These are phyloP conservation scores for Panulirus ornatus DNA, from an alignment of 1,140 invertebrate species.

Conservation along the genomic window DNA sequence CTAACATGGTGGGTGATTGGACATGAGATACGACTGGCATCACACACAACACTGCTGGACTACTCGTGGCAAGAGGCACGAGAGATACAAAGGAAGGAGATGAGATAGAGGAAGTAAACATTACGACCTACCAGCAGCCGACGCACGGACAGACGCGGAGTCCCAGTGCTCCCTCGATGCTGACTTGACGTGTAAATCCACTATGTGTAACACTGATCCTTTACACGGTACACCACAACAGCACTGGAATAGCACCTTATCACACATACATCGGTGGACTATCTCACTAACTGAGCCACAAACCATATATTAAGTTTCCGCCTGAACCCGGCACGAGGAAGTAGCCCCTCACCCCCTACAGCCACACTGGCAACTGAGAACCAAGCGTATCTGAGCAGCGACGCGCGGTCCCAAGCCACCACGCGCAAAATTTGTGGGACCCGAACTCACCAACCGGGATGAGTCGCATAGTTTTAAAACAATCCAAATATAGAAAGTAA, in stretches of 20 bases:
- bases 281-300: slow-evolving; percentile 56
- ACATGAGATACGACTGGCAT: neutral
- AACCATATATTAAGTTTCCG: slow-evolving; percentile 66
- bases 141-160: slow-evolving; percentile 54
- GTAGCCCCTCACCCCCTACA: slow-evolving; percentile 67
- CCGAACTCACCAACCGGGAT: slow-evolving; percentile 12
- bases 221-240: slow-evolving; percentile 47
- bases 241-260: slow-evolving; percentile 55
- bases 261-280: slow-evolving; percentile 43
- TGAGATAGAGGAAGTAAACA: slow-evolving; percentile 31
- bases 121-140: slow-evolving; percentile 49
- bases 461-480: slow-evolving; percentile 41
- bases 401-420: slow-evolving; percentile 59
- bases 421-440: slow-evolving; percentile 47
- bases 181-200: slow-evolving; percentile 64
- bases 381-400: slow-evolving; percentile 69
- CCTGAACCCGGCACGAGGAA: slow-evolving; percentile 46
- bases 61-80: neutral
- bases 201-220: slow-evolving; percentile 41
- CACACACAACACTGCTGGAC: neutral
- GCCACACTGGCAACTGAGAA: slow-evolving; percentile 67
- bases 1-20: neutral
- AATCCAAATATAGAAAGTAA: neutral
- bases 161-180: slow-evolving; percentile 34
- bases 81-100: neutral